Evolutionary conservation across 2,888 invertebrate species (phyloP), one percentile per base, ranked within the genome.

Genomic region (Drosophila koepferae): DNA sequence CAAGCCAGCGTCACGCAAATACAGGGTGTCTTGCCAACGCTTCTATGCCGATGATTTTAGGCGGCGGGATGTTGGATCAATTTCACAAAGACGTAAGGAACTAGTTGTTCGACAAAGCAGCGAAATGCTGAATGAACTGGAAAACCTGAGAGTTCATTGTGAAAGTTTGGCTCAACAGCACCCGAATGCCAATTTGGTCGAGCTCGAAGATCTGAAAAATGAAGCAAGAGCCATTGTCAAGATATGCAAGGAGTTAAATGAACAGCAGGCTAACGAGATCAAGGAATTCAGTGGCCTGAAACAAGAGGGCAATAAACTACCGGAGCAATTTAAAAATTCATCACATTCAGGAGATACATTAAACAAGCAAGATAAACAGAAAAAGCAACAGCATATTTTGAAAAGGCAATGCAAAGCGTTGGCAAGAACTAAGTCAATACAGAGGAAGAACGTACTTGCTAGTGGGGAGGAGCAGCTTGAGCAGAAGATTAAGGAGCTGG

Each of bases 11-110:
- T 41, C 62, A 49, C n/a, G 41, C 8, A 60, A 72, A 44, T 51
- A 55, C 4, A 40, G 55, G 23, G 46, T 40, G n/a, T 48, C 55
- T 12, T 72, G 72, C 7, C 28, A 55, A 20, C 38, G 51, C 14
- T 51, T 72, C 16, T 38, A 43, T 8, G 20, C 40, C 6, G 55
- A 64, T 41, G 59, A 72, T 16, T 36, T 58, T 46, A 9, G 56
- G 16, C 43, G 18, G 0, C 51, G 53, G 36, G 38, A 44, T 36
- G 10, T 23, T 1, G 23, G 5, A 38, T 18, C 28, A 12, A 31
- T 56, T 28, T 41, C 55, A 41, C 18, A 12, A 18, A 14, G 6
- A 8, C 20, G 34, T n/a, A 31, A 3, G 38, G 38, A 48, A 1
- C 16, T 28, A 14, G 14, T n/a, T 9, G 9, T 36, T 18, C 23